Evolutionary conservation across 2,888 invertebrate genomes (phyloP).

Genomic region (Dioctria linearis): DNA sequence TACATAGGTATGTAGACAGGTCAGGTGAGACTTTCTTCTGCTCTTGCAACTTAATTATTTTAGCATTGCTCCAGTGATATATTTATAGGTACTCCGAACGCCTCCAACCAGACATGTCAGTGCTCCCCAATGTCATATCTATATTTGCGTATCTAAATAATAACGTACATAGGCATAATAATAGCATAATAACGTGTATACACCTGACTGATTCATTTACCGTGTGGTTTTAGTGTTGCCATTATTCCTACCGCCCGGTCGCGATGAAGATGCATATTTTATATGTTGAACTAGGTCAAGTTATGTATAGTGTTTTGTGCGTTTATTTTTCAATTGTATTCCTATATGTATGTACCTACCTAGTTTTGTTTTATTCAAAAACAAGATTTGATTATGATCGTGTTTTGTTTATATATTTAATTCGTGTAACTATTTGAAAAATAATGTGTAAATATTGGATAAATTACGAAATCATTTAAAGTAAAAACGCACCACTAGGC

Average conservation of each 20-base stretch:
- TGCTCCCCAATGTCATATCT: background rate
- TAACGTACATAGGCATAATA: background rate
- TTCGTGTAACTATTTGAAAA: too few relatives aligned
- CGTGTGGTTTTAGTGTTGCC: conserved; percentile 9
- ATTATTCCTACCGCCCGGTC: background rate
- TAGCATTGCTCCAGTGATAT: background rate
- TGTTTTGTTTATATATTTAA: too few relatives aligned
- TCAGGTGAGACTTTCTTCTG: background rate
- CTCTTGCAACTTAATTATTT: too few relatives aligned
- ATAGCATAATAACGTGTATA: background rate
- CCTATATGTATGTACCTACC: too few relatives aligned
- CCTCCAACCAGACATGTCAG: conserved; percentile 6
- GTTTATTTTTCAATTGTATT: too few relatives aligned
- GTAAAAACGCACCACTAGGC: too few relatives aligned
- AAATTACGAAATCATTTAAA: too few relatives aligned
- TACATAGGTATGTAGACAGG: too few relatives aligned
- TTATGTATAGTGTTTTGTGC: background rate
- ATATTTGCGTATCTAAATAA: background rate
- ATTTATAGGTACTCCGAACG: background rate
- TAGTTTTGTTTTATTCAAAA: too few relatives aligned
- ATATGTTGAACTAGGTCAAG: conserved; percentile 35
- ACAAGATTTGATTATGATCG: too few relatives aligned
- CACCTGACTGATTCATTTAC: background rate
- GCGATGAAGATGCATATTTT: background rate
- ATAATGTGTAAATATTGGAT: too few relatives aligned